Percentiles rank a stretch among this genome's conserved stretches.
Conservation (phyloP, 1,140 invertebrate genomes). For the Triops cancriformis region DNA sequence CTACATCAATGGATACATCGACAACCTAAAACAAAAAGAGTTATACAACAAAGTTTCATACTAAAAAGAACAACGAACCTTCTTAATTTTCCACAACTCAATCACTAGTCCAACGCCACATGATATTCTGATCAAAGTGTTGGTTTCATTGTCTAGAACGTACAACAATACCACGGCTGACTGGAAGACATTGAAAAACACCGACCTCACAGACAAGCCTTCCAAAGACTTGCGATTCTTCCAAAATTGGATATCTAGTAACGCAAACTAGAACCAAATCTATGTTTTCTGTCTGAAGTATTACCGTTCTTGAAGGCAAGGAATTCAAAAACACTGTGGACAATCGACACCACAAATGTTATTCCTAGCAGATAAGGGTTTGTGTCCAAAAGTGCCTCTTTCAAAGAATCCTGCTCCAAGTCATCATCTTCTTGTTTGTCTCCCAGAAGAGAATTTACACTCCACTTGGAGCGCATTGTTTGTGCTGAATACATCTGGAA, state of each 20-base stretch:
- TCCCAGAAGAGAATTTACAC: conserved; percentile 43
- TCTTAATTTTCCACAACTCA: conserved; percentile 99
- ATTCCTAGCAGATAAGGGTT: conserved; percentile 89
- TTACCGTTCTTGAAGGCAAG: conserved; percentile 97
- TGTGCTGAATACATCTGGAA: conserved; percentile 95
- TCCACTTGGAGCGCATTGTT: conserved; percentile 74
- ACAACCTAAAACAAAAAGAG: conserved; percentile 45
- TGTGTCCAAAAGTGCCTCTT: conserved; percentile 93
- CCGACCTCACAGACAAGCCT: conserved; percentile 92
- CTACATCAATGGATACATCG: conserved; percentile 70
- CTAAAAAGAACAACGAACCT: conserved; percentile 48
- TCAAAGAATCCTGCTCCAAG: conserved; percentile 92
- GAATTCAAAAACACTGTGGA: conserved; percentile 97
- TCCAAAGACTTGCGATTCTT: conserved; percentile 93
- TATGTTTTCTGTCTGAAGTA: not conserved
- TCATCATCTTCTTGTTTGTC: conserved; percentile 65
- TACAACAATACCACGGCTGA: conserved; percentile 90
- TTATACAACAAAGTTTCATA: conserved; percentile 16
- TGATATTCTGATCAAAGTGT: conserved; percentile 85
- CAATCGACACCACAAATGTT: conserved; percentile 84
- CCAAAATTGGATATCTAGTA: conserved; percentile 97
- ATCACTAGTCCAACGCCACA: conserved; percentile 91
- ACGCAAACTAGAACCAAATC: conserved; percentile 32
- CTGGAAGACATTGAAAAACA: conserved; percentile 99
- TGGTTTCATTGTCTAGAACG: conserved; percentile 97